These are phyloP conservation scores for Drosophila imparisetae DNA, from an alignment of 2,888 invertebrate species.

Conservation along the genomic window DNA sequence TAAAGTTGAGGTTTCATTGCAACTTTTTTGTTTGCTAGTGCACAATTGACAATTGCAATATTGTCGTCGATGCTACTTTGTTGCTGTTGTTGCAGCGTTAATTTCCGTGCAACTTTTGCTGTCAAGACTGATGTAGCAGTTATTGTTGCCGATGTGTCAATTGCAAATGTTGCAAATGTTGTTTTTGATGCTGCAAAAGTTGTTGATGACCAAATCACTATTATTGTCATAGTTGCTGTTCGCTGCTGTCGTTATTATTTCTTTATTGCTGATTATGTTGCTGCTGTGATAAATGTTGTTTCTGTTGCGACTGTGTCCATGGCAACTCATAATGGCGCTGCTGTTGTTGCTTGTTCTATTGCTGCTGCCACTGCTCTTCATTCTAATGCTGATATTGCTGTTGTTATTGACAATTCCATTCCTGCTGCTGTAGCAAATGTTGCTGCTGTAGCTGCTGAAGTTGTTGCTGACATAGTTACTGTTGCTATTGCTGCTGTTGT, in stretches of 20 bases:
- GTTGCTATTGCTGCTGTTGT: neutral
- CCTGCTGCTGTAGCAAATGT: neutral
- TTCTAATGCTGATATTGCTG: neutral
- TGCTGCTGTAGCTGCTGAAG: neutral
- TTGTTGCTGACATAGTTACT: neutral
- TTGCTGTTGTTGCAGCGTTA: neutral
- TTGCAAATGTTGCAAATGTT: neutral
- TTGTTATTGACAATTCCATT: neutral
- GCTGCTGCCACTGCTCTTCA: neutral
- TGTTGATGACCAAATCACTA: neutral
- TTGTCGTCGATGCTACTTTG: neutral
- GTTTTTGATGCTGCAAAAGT: neutral
- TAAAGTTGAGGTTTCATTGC: neutral
- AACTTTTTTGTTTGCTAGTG: neutral
- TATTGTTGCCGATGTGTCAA: neutral
- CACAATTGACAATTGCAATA: neutral
- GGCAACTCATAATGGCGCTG: neutral
- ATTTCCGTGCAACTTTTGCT: neutral
- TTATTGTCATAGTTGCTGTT: neutral
- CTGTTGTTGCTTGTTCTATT: neutral
- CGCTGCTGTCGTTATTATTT: neutral
- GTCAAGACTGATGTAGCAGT: neutral
- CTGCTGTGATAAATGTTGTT: neutral
- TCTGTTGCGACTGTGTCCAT: neutral
- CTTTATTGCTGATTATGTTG: neutral